Base-by-base conservation (phyloP, 1,140 invertebrate species). In the Ceratina calcarata region DNA sequence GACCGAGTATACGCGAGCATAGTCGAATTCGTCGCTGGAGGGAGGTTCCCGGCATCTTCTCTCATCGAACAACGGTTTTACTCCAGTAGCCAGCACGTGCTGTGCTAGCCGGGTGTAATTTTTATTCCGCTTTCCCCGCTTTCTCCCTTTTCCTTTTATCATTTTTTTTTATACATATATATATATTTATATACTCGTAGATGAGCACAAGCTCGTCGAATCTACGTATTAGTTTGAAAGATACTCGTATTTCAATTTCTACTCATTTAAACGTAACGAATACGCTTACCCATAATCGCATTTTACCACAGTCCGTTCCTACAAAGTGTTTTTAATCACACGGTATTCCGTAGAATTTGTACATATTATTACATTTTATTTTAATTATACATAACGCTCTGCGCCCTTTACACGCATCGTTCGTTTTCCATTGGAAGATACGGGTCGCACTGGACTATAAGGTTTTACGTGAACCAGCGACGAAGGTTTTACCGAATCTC, bases 81-180 rank as follows among this genome's bases (percentile, higher is more conserved):
- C 57, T 60, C 57, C 87, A 90, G 88, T 89, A 87, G 88, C 89
- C 88, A 88, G 89, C 90, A 89, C 88, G 89, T 91, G 90, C 90
- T 91, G 89, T 71, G 83, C 87, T 88, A 85, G 83, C 85, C 88
- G 80, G 81, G 78, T 75, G 80, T 73, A 72, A 66, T 72, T 77
- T 80, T 78, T 87, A 79, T 68, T 87, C 76, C 80, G 75, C 82
- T 86, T 72, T 68, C 67, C 74, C 75, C 73, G 58, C 61, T 77
- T 81, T 62, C 66, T 81, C 67, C 70, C 37, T 69, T 78, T 73
- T 78, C 66, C 71, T 67, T 82, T 82, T 72, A 76, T 53, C 66
- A 66, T 62, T 77, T 24, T 51, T 51, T 51, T 81, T 60, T 66
- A 69, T 71, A 71, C 37, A 60, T 80, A 57, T 65, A 16, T 45